Base-by-base conservation (phyloP, 2,888 invertebrate genomes). In the Tetropium fuscum region DNA sequence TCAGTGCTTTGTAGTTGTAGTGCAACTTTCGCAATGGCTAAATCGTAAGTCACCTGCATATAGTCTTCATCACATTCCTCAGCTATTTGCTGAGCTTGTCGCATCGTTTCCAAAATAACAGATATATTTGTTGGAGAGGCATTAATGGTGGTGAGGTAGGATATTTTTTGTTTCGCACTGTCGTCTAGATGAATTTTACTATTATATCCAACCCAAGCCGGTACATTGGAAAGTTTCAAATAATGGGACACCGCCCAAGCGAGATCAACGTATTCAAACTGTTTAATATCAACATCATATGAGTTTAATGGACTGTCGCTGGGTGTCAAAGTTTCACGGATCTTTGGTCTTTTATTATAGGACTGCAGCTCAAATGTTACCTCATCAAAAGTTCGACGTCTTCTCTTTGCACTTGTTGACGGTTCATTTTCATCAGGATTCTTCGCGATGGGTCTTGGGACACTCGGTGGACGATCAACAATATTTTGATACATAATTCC, bases 231-330 rank as follows among this genome's bases (percentile, higher is more conserved):
- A 44, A 59, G 5, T 0, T 32, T 32, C 11, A 32, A 11, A 6
- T 1, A 32, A 61, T 64, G 62, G 15, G 25, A 64, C 22, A 64
- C 41, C 54, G 62, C 51, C 58, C 60, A 66, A 25, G 34, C 44
- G 51, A 63, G 10, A 34, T 64, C 48, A 22, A 81, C 78, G 45
- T 70, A 78, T 53, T 78, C 3, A 2, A 27, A 2, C n/a, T 7
- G n/a, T 27, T 79, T 15, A 78, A 76, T 1, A 16, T 41, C 10
- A 13, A 58, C 20, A 58, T 54, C 63, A 49, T 65, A 15, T 60
- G 64, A 56, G 32, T 44, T 43, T 62, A 20, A 61, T 64, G 64
- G 19, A 55, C 55, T 41, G n/a, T 48, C n/a, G 47, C 56, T 36
- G 61, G 47, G 32, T 40, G 41, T 32, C 65, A 54, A 57, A 58